Base-by-base conservation (phyloP, 2,888 invertebrate genomes). In the Drosophila dives region DNA sequence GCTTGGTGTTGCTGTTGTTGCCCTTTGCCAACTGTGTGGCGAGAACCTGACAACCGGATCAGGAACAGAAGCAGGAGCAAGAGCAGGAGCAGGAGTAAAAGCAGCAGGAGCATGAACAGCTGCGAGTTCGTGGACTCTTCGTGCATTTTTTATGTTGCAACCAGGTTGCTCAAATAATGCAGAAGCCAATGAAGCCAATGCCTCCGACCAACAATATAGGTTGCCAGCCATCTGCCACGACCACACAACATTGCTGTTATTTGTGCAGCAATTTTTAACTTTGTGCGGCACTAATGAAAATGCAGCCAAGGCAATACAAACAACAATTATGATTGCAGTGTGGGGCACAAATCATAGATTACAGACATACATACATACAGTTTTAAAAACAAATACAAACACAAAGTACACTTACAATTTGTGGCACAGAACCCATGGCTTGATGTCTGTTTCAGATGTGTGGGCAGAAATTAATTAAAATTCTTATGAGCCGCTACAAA, bases 161-260 rank as follows among this genome's bases (percentile, higher is more conserved):
- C 83, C 90, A 84, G 87, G 87, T 84, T 89, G 86, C 83, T 90
- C 90, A 90, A 91, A 91, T 91, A 91, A 88, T 83, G 88, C 86
- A 89, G 75, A 80, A 89, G 89, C 83, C 91, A 91, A 90, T 91
- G 91, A 89, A 90, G 87, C 89, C 29, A 29, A 83, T 87, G 76
- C 77, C 59, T 70, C 84, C 75, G 67, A 53, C 23, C 50, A 20
- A 11, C 74, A 64, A 68, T 72, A 74, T 72, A 64, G 60, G 64
- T 67, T 36, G 51, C 36, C 49, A 2, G 53, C 23, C 34, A 56
- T 42, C 55, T 53, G 76, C 42, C 59, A 71, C 72, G 68, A 55
- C 42, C 54, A 38, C 45, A 10, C 36, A 23, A 49, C 49, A 38
- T 12, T 38, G 40, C 20, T 40, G 56, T 51, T 71, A 74, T 83